phyloP scores from a whole-genome alignment of 2,113 vertebrate genomes.

The Sigmodon hispidus region DNA sequence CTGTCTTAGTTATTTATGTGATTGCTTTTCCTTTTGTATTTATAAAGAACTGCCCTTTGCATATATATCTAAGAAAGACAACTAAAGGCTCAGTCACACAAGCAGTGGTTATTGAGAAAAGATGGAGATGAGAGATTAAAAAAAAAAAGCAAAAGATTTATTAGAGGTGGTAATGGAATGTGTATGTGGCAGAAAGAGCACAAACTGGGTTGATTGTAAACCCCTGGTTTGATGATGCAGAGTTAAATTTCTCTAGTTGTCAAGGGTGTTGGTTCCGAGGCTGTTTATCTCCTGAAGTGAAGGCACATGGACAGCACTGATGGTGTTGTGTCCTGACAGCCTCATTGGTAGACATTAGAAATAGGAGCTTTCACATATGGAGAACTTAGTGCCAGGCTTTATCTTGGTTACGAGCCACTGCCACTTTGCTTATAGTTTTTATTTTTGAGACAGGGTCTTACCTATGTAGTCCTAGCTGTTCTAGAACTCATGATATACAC shows the following conservation, averaged over 20 bases:
- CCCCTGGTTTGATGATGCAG: not conserved
- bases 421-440: not conserved
- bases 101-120: constrained; percentile 66
- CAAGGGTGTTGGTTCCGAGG: not conserved
- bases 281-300: constrained; percentile 16
- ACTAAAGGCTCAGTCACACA: constrained; percentile 75
- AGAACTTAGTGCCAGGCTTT: not conserved
- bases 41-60: constrained; percentile 71
- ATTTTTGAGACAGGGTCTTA: not conserved
- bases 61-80: constrained; percentile 67
- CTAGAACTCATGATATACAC: not conserved
- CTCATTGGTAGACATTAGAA: not conserved
- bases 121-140: constrained; percentile 43
- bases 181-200: not conserved
- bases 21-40: constrained; percentile 78
- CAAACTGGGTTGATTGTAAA: not conserved
- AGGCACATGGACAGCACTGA: not conserved
- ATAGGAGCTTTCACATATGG: not conserved
- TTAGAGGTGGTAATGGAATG: constrained; percentile 62
- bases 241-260: not conserved
- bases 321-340: not conserved
- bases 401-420: not conserved
- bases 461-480: not conserved
- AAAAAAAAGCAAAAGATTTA: constrained; percentile 60
- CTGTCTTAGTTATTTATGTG: constrained; percentile 79